A percentile compares a stretch with the other conserved stretches of the same genome.
Conservation (phyloP, 2,113 vertebrate species). For the Calyptommatus sinebrachiatus region DNA sequence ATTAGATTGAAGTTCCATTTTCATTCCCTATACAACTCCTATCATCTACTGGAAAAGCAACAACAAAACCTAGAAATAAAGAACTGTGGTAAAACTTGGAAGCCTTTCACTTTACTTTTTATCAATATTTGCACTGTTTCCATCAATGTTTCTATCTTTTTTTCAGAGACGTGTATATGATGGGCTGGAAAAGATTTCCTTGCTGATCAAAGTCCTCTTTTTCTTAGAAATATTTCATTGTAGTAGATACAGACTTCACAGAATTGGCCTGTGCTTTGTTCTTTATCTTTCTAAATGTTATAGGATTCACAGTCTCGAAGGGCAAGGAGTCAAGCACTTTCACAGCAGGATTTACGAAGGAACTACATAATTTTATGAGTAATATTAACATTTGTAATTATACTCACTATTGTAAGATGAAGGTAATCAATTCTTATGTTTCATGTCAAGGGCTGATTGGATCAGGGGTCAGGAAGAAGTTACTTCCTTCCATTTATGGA, state of each 20-base stretch:
- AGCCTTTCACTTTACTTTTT: neutral
- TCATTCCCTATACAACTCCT: neutral
- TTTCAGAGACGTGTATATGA: neutral
- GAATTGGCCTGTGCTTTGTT: fast-evolving
- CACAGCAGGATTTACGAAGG: conserved; percentile 41
- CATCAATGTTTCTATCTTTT: fast-evolving
- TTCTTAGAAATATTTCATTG: fast-evolving
- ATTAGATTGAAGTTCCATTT: neutral
- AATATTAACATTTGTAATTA: conserved; percentile 63
- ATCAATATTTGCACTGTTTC: conserved; percentile 7
- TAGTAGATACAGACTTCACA: neutral
- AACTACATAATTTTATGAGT: conserved; percentile 53
- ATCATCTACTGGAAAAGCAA: neutral
- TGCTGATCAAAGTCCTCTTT: fast-evolving
- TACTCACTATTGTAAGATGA: conserved; percentile 52
- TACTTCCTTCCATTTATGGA: conserved; percentile 62
- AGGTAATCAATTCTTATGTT: conserved; percentile 65
- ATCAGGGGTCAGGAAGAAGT: conserved; percentile 62
- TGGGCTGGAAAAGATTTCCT: neutral
- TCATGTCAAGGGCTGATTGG: conserved; percentile 66
- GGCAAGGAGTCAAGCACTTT: conserved; percentile 46
- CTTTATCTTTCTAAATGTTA: neutral
- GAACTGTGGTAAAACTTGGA: neutral
- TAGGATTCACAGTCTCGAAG: conserved; percentile 32
- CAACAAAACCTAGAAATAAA: neutral